Evolutionary conservation across 2,113 vertebrate genomes (phyloP), one percentile per base, ranked within the genome.

Genomic region (Lepidothrix coronata): DNA sequence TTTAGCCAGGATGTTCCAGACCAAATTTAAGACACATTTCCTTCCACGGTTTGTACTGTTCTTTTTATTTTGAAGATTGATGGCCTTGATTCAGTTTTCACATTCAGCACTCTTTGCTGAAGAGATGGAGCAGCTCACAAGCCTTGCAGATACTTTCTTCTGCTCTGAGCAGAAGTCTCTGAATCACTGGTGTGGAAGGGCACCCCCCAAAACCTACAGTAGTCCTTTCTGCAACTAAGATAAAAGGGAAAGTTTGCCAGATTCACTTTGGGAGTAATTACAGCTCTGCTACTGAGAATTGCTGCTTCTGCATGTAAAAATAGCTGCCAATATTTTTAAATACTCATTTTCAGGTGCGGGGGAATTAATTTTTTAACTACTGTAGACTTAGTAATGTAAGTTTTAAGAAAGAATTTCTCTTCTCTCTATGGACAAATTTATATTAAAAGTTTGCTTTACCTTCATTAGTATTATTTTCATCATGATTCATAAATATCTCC

Each of bases 21-120:
- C 98, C 88, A 98, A 98, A 97, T 98, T 99, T 96, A 99, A 99
- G 97, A 95, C 98, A 52, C 98, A 97, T 94, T 98, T 98, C 33
- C 98, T 98, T 24, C 91, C 98, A 86, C 98, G 98, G 99, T 99
- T 96, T 75, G 98, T 96, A 72, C 24, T n/a, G 0, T 12, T 89
- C 43, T 39, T n/a, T 14, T 46, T 55, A 33, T 51, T 55, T 68
- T 80, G 18, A 43, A 86, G 35, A 46, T 8, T 48, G n/a, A 82
- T 39, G 49, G 20, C 43, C 28, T 80, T 66, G 67, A 65, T 71
- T 88, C 49, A 9, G 12, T 80, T 78, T 63, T 80, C 39, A 63
- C 33, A 59, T 23, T 77, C 27, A 68, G 13, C 28, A 35, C 15
- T 78, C 44, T 37, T 70, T 61, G 22, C 66, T 92, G 74, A 58